Percentiles rank a stretch among this genome's conserved stretches.
phyloP scores from a whole-genome alignment of 2,888 invertebrate genomes.

The Ellobium chinense region DNA sequence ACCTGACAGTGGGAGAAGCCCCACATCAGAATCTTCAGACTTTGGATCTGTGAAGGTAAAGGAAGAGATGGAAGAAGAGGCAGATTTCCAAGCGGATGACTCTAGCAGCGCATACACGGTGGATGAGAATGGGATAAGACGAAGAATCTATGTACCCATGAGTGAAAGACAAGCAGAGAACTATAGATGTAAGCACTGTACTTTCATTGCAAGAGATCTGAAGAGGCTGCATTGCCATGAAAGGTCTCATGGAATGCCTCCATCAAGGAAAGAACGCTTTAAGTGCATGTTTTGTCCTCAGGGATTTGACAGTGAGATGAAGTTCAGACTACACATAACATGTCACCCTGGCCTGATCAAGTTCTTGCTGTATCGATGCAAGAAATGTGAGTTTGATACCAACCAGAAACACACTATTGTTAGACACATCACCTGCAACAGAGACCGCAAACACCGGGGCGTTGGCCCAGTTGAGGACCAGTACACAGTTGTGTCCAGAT shows the following conservation, averaged over 20 bases:
- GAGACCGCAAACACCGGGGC: slow-evolving; percentile 48
- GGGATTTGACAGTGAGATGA: slow-evolving; percentile 53
- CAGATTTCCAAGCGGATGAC: slow-evolving; percentile 10
- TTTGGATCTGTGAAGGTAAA: slow-evolving; percentile 14
- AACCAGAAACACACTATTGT: slow-evolving; percentile 54
- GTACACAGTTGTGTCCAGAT: slow-evolving; percentile 49
- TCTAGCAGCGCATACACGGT: neutral
- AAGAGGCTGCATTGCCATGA: slow-evolving; percentile 52
- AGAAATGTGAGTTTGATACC: slow-evolving; percentile 54
- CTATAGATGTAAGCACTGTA: slow-evolving; percentile 52
- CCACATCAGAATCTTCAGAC: slow-evolving; percentile 31
- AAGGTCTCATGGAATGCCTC: slow-evolving; percentile 52
- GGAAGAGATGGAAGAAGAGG: slow-evolving; percentile 31
- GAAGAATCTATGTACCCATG: slow-evolving; percentile 42
- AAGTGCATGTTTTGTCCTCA: slow-evolving; percentile 57
- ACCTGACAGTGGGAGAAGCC: slow-evolving; percentile 19
- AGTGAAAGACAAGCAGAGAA: slow-evolving; percentile 49
- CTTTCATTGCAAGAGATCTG: slow-evolving; percentile 54
- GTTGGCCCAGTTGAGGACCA: slow-evolving; percentile 48
- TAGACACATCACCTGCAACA: slow-evolving; percentile 49
- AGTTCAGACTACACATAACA: slow-evolving; percentile 53
- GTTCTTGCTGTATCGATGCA: slow-evolving; percentile 52
- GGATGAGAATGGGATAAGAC: slow-evolving; percentile 31
- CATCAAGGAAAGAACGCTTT: slow-evolving; percentile 53
- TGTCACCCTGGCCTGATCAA: slow-evolving; percentile 57